A percentile compares a stretch with the other conserved stretches of the same genome.
phyloP scores from a whole-genome alignment of 1,140 invertebrate genomes.

The Cyclargus thomasi region DNA sequence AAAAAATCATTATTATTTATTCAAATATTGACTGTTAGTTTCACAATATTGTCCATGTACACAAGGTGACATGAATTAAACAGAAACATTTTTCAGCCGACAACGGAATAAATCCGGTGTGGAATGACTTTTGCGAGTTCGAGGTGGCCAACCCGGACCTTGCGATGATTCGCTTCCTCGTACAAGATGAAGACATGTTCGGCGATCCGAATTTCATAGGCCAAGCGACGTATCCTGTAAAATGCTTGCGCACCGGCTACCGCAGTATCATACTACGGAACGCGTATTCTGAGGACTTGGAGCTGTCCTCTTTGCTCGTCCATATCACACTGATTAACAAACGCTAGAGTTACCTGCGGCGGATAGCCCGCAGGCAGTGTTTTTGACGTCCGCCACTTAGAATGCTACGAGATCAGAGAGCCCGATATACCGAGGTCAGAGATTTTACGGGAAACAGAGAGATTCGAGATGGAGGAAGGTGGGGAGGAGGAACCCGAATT shows the following conservation, averaged over 20 bases:
- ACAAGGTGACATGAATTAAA: not conserved
- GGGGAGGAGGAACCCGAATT: not conserved
- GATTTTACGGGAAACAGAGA: not conserved
- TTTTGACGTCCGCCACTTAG: conserved; percentile 10
- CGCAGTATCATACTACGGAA: conserved; percentile 94
- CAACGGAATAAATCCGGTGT: conserved; percentile 97
- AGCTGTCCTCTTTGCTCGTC: conserved; percentile 93
- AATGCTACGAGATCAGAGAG: not conserved
- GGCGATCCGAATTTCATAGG: conserved; percentile 98
- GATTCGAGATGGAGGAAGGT: not conserved
- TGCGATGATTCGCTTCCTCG: conserved; percentile 92
- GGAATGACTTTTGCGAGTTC: conserved; percentile 94
- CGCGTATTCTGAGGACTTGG: conserved; percentile 93
- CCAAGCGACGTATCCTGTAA: conserved; percentile 93
- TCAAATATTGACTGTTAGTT: no score
- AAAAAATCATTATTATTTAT: no score
- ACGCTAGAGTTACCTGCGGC: conserved; percentile 6
- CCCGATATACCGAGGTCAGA: not conserved
- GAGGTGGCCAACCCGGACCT: conserved; percentile 91
- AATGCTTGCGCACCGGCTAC: conserved; percentile 87
- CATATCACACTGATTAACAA: conserved; percentile 75
- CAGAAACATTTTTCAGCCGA: conserved; percentile 80
- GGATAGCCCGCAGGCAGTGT: not conserved
- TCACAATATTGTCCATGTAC: not conserved
- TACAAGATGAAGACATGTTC: conserved; percentile 98